Percentiles rank a stretch among this genome's conserved stretches.
phyloP scores from a whole-genome alignment of 2,797 vertebrate genomes.

The Melanotaenia boesemani region DNA sequence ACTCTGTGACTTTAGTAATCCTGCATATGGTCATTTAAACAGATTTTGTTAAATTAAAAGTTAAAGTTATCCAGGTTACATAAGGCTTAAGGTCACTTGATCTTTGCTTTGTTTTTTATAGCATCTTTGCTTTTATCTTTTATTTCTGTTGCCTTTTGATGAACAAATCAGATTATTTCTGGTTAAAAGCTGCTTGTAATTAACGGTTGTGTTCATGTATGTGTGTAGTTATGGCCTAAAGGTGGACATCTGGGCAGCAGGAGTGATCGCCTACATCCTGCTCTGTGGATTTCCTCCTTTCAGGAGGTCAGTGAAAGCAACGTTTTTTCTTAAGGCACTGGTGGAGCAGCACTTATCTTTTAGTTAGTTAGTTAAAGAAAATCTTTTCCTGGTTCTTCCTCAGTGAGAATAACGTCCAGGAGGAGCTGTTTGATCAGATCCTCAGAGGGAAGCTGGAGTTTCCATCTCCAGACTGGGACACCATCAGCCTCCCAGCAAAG shows the following conservation, averaged over 20 bases:
- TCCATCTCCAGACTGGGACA: conserved; percentile 97
- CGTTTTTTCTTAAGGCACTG: neutral
- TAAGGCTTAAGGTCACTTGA: no score
- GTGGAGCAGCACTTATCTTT: neutral
- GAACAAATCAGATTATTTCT: no score
- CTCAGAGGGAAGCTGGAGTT: conserved; percentile 95
- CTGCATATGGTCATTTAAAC: no score
- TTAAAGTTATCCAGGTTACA: no score
- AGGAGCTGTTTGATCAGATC: conserved; percentile 98
- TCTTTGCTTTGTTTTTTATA: no score
- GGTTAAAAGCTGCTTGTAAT: no score
- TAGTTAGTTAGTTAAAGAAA: no score
- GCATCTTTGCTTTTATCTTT: no score
- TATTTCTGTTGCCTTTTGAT: no score
- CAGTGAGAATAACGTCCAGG: conserved; percentile 97
- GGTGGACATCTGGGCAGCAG: conserved; percentile 98
- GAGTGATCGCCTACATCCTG: conserved; percentile 96
- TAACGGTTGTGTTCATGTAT: neutral
- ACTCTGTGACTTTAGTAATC: no score
- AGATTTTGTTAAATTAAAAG: no score
- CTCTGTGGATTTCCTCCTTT: conserved; percentile 97
- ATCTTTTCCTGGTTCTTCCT: neutral
- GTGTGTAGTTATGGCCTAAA: conserved; percentile 92
- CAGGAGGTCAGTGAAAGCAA: conserved; percentile 84
- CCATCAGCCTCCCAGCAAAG: conserved; percentile 93